Base-by-base conservation (phyloP, 2,888 invertebrate genomes). In the Hydrotaea diabolus region DNA sequence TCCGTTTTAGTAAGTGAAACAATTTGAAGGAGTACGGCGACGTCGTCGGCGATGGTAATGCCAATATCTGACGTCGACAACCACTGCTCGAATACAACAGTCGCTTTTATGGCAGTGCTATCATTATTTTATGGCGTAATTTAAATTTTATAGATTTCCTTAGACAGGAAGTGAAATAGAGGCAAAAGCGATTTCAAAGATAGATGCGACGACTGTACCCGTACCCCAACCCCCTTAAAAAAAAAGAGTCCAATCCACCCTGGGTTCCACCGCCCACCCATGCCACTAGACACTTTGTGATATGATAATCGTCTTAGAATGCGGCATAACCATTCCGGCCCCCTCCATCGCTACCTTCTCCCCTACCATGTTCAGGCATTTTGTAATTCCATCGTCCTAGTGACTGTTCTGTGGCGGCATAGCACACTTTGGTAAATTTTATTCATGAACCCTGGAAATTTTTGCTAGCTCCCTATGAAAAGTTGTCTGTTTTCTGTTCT, bases 81-180 rank as follows among this genome's bases (percentile, higher is more conserved):
- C 9, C 43, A 17, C 17, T 36, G 13, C 21, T 57, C 21, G 23
- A 53, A 53, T 15, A 46, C 13, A 17, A 19, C 55, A 21, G 66
- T 43, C 23, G 5, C 39, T 81, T 75, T 72, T 55, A 66, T 59
- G 43, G 23, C 69, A 73, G 21, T 53, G 55, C 55, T 66, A 73
- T 69, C 79, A 79, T 76, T 73, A 79, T 79, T 76, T 76, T 81
- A 79, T 69, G 23, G 26, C 23, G 78, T 79, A 85, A 82, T 85
- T 79, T 82, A 77, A 79, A 79, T 85, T 85, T 81, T 85, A 82
- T 79, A 79, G 73, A 74, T 82, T 85, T 85, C 79, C 84, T 79
- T 64, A 74, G 73, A 79, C 76, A 76, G 81, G 81, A 85, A 79
- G 79, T 69, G 39, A 69, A 69, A 69, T 39, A 66, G 66, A 66